Conservation (phyloP, 2,113 vertebrate genomes). For the Dissostichus mawsoni region DNA sequence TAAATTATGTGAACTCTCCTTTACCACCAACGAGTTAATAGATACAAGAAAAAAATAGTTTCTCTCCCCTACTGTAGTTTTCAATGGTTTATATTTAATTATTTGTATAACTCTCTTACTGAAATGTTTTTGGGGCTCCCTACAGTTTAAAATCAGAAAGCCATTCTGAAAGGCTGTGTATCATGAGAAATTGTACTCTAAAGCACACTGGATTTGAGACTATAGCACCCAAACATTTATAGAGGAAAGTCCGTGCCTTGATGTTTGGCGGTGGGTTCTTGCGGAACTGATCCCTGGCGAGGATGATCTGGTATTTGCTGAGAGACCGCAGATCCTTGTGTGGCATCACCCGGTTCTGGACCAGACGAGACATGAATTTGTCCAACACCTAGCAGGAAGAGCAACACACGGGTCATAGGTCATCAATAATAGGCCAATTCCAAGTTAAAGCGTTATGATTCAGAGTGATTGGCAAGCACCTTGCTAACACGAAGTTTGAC, state of each 20-base stretch:
- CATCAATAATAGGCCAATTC: constrained; percentile 32
- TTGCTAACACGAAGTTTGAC: not conserved
- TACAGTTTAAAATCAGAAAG: not conserved
- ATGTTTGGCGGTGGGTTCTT: constrained; percentile 89
- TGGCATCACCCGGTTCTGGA: constrained; percentile 85
- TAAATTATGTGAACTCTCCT: too few species aligned
- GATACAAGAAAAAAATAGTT: too few species aligned
- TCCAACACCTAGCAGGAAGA: constrained; percentile 87
- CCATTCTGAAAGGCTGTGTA: not conserved
- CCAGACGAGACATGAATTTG: constrained; percentile 88
- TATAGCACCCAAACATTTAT: not conserved
- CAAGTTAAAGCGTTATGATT: constrained; percentile 6
- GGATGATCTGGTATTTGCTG: constrained; percentile 95
- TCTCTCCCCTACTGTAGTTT: too few species aligned
- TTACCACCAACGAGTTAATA: too few species aligned
- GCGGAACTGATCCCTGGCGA: constrained; percentile 94
- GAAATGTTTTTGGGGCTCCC: not conserved
- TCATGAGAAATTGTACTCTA: not conserved
- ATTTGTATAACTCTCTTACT: too few species aligned
- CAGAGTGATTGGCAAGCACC: not conserved
- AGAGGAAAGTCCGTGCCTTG: constrained; percentile 75
- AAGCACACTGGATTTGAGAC: not conserved
- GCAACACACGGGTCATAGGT: not conserved
- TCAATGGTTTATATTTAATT: too few species aligned
- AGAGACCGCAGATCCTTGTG: constrained; percentile 87